These are phyloP conservation scores for Urosaurus nigricauda DNA, from an alignment of 2,797 vertebrate species.

Conservation along the genomic window DNA sequence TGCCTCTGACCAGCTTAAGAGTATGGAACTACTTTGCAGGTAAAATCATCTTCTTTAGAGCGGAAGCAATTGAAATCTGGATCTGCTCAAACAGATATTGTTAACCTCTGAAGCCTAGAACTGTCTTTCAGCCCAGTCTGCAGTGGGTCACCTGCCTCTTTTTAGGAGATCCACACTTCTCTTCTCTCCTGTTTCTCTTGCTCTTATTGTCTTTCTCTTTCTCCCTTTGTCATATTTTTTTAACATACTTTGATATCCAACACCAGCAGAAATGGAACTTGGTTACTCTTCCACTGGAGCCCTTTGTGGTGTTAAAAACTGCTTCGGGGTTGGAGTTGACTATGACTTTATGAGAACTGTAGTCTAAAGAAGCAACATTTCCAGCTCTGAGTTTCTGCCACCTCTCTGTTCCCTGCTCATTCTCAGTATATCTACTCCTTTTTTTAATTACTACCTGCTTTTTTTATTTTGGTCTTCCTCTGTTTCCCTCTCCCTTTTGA, in stretches of 20 bases:
- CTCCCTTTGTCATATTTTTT: background rate
- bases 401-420: no score
- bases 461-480: background rate
- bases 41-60: constrained; percentile 33
- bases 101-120: no score
- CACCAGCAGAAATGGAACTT: no score
- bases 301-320: no score
- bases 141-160: background rate
- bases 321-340: background rate
- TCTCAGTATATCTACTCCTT: no score
- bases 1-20: background rate
- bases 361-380: background rate
- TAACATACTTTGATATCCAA: background rate
- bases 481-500: background rate
- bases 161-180: background rate
- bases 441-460: background rate
- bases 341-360: background rate
- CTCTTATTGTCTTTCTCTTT: background rate
- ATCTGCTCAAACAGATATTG: background rate
- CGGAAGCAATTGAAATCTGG: background rate
- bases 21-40: constrained; percentile 30
- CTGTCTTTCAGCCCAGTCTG: background rate
- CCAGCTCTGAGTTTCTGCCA: no score
- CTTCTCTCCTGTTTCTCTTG: background rate
- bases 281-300: no score